A percentile compares a stretch with the other conserved stretches of the same genome.
Conservation (phyloP, 2,888 invertebrate species). For the Sarcophaga caerulescens region DNA sequence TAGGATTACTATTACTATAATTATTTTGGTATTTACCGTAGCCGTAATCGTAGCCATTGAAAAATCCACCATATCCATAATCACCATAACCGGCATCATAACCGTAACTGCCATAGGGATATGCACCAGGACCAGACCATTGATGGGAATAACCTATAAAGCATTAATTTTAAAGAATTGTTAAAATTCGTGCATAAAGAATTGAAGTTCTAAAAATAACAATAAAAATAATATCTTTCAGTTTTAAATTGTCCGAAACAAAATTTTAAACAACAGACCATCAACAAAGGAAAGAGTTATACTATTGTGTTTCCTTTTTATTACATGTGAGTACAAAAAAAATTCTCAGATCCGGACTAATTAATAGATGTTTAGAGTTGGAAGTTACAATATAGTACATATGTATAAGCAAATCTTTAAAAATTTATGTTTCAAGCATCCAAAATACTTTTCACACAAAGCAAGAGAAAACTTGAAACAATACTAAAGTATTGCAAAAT, state of each 20-base stretch:
- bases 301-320: too few species aligned
- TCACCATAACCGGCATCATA: conserved; percentile 86
- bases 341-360: too few species aligned
- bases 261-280: too few species aligned
- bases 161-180: neutral
- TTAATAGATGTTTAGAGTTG: too few species aligned
- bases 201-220: neutral
- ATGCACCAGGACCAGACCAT: conserved; percentile 84
- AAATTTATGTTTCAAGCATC: too few species aligned
- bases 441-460: too few species aligned
- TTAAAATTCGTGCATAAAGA: neutral
- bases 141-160: conserved; percentile 77
- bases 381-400: too few species aligned
- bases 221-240: neutral
- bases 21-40: conserved; percentile 80
- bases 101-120: conserved; percentile 87
- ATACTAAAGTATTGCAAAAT: neutral
- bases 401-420: too few species aligned
- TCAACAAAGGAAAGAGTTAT: too few species aligned
- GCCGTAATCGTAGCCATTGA: conserved; percentile 88
- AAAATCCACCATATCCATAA: conserved; percentile 85
- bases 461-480: too few species aligned
- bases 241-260: too few species aligned
- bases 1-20: conserved; percentile 78
- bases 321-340: too few species aligned